Percentiles rank a stretch among this genome's conserved stretches.
These are phyloP conservation scores for Formicarius rufipectus DNA, from an alignment of 2,113 vertebrate species.

Conservation along the genomic window DNA sequence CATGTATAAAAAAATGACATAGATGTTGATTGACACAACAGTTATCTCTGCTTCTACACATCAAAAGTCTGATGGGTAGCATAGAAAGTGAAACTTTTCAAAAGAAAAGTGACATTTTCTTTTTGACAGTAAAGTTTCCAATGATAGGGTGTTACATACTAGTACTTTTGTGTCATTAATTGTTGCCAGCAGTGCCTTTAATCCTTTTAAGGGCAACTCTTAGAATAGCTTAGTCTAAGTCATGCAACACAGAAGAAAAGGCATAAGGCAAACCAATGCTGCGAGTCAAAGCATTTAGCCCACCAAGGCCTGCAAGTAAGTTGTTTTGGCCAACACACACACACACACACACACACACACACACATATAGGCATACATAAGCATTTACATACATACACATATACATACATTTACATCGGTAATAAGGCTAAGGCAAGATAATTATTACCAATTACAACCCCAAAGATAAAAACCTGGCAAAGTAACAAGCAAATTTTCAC, in stretches of 20 bases:
- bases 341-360: no score
- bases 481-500: neutral
- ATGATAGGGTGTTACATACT: conserved; percentile 54
- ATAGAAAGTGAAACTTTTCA: neutral
- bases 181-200: conserved; percentile 90
- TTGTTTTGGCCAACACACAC: neutral
- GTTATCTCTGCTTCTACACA: neutral
- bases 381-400: neutral
- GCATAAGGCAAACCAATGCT: neutral
- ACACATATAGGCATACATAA: no score
- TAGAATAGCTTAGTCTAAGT: conserved; percentile 67
- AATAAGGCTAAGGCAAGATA: neutral
- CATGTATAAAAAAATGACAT: neutral
- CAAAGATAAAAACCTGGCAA: neutral
- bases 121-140: conserved; percentile 34
- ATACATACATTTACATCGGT: neutral
- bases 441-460: neutral
- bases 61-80: neutral
- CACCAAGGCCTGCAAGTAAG: neutral
- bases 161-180: conserved; percentile 76
- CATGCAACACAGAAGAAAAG: neutral
- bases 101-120: neutral
- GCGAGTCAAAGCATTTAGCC: neutral
- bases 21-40: neutral
- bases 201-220: conserved; percentile 83